A percentile compares a stretch with the other conserved stretches of the same genome.
These are phyloP conservation scores for Dendrolimus houi DNA, from an alignment of 2,888 invertebrate genomes.

Conservation along the genomic window DNA sequence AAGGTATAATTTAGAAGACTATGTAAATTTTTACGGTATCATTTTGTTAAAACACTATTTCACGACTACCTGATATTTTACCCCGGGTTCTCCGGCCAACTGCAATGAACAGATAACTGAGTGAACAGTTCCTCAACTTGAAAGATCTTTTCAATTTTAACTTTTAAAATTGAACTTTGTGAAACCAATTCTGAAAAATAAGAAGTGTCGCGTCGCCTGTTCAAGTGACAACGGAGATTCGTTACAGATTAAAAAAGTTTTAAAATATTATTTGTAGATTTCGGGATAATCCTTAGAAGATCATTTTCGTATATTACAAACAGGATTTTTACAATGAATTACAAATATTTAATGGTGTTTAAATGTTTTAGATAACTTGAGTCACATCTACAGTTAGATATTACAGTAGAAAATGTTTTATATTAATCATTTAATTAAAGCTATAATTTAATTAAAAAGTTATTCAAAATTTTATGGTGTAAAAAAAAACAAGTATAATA, in stretches of 20 bases:
- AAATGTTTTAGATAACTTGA: too few relatives aligned
- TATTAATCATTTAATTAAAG: too few relatives aligned
- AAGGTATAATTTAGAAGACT: too few relatives aligned
- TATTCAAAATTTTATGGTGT: too few relatives aligned
- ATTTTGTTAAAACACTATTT: not conserved
- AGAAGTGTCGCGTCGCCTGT: slow-evolving; percentile 15
- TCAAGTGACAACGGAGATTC: slow-evolving; percentile 28
- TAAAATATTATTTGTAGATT: not conserved
- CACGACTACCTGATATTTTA: not conserved
- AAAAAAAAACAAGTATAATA: too few relatives aligned
- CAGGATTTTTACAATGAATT: too few relatives aligned
- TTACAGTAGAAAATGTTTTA: too few relatives aligned
- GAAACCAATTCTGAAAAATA: slow-evolving; percentile 34
- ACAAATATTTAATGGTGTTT: too few relatives aligned
- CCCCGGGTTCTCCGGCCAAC: not conserved
- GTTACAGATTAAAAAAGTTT: slow-evolving; percentile 44
- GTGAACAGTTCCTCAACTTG: not conserved
- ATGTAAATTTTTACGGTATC: not conserved
- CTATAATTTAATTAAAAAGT: too few relatives aligned
- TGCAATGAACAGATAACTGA: not conserved
- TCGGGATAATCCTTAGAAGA: not conserved
- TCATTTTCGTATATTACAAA: too few relatives aligned
- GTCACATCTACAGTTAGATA: too few relatives aligned
- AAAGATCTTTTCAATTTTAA: slow-evolving; percentile 21
- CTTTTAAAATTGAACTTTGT: slow-evolving; percentile 33